phyloP scores from a whole-genome alignment of 2,888 invertebrate genomes.

The Tethea ocularis region DNA sequence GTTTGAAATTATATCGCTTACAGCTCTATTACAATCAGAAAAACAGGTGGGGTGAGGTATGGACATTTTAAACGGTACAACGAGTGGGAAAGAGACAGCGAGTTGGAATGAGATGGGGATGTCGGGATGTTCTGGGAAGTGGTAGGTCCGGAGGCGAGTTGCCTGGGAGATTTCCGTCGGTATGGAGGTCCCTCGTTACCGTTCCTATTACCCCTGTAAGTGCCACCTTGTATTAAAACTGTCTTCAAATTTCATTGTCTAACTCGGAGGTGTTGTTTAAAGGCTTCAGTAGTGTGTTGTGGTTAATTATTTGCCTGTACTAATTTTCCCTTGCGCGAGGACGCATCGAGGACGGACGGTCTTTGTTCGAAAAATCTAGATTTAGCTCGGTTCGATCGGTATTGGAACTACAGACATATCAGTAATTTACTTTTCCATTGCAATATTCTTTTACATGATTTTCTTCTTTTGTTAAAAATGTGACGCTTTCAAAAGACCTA shows the following conservation, averaged over 20 bases:
- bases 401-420: neutral
- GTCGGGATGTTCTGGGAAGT: constrained; percentile 50
- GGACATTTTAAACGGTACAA: constrained; percentile 36
- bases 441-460: neutral
- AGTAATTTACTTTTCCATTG: neutral
- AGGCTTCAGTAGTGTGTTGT: neutral
- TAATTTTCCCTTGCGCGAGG: neutral
- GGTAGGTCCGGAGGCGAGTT: constrained; percentile 60
- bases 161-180: constrained; percentile 77
- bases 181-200: constrained; percentile 82
- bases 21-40: constrained; percentile 51
- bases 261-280: neutral
- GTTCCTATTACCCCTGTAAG: constrained; percentile 80
- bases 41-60: constrained; percentile 59
- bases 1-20: constrained; percentile 60
- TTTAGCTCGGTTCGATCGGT: neutral
- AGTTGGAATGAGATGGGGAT: constrained; percentile 33
- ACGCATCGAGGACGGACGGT: neutral
- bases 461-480: neutral
- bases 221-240: constrained; percentile 35
- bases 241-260: neutral
- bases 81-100: constrained; percentile 36
- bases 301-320: neutral
- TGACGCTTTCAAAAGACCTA: neutral
- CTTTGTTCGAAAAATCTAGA: constrained; percentile 20